A percentile compares a stretch with the other conserved stretches of the same genome.
Evolutionary conservation across 1,140 invertebrate species (phyloP).

Genomic region (Aphidius gifuensis): DNA sequence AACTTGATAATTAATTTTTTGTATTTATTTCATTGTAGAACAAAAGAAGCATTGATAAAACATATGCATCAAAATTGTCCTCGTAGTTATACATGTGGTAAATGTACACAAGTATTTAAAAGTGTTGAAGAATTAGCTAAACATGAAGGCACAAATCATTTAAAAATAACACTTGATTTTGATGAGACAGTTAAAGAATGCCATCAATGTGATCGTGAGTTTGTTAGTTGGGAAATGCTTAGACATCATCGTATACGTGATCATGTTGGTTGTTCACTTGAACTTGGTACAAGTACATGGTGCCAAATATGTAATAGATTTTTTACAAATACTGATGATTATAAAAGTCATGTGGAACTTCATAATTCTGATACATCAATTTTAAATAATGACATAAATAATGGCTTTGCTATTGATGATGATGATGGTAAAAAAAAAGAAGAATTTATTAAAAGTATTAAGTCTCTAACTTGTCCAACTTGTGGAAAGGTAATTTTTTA

Average conservation of each 20-base stretch:
- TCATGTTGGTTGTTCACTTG: conserved; percentile 33
- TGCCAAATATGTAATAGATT: conserved; percentile 44
- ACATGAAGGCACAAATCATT: conserved; percentile 40
- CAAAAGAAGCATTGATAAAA: conserved; percentile 38
- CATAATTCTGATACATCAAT: conserved; percentile 27
- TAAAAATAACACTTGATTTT: conserved; percentile 40
- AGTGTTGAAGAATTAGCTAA: conserved; percentile 40
- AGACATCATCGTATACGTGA: conserved; percentile 41
- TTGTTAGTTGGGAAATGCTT: conserved; percentile 45
- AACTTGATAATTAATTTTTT: conserved; percentile 11
- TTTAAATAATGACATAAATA: conserved; percentile 11
- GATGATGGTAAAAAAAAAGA: conserved; percentile 31
- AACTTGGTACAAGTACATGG: conserved; percentile 37
- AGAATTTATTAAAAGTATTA: conserved; percentile 32
- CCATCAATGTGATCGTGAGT: conserved; percentile 42
- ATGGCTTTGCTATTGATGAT: conserved; percentile 8
- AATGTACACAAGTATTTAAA: conserved; percentile 36
- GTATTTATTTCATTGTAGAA: conserved; percentile 30
- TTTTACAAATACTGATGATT: conserved; percentile 37
- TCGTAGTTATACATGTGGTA: conserved; percentile 39
- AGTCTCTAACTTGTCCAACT: conserved; percentile 40
- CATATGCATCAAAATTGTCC: conserved; percentile 43
- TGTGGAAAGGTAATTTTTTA: conserved; percentile 39
- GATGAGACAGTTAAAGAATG: conserved; percentile 38
- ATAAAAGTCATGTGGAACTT: conserved; percentile 37